Conservation (phyloP, 2,888 invertebrate species). For the Drosophila siamana region DNA sequence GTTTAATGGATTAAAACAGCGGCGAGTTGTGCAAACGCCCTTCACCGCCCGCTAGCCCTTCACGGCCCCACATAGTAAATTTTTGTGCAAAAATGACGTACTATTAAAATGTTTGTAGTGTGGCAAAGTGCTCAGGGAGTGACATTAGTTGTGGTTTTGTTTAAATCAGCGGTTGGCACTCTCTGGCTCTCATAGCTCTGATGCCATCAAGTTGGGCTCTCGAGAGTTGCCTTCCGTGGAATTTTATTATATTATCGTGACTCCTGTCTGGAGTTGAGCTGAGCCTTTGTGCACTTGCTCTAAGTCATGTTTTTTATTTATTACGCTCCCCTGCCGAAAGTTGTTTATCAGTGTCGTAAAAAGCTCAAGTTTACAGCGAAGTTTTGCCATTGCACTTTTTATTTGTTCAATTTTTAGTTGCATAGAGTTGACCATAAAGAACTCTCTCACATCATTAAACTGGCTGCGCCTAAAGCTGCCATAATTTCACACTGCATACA, state of each 20-base stretch:
- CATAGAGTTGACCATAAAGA: neutral
- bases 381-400: no score
- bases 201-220: no score
- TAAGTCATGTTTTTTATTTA: no score
- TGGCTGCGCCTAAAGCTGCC: neutral
- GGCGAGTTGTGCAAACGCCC: constrained; percentile 8
- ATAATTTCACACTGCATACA: constrained; percentile 1
- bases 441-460: constrained; percentile 2
- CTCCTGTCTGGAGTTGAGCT: no score
- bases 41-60: no score
- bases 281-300: neutral
- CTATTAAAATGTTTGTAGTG: constrained; percentile 14
- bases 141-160: constrained; percentile 1
- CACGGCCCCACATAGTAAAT: neutral
- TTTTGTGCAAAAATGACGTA: constrained; percentile 1
- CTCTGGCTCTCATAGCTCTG: no score
- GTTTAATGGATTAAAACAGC: constrained; percentile 29
- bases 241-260: no score
- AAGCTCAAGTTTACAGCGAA: neutral
- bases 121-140: constrained; percentile 8
- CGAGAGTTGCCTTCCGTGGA: no score
- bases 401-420: no score
- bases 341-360: neutral
- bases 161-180: constrained; percentile 1
- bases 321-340: neutral